Percentiles rank a stretch among this genome's conserved stretches.
These are phyloP conservation scores for Neria commutata DNA, from an alignment of 2,888 invertebrate genomes.

Conservation along the genomic window DNA sequence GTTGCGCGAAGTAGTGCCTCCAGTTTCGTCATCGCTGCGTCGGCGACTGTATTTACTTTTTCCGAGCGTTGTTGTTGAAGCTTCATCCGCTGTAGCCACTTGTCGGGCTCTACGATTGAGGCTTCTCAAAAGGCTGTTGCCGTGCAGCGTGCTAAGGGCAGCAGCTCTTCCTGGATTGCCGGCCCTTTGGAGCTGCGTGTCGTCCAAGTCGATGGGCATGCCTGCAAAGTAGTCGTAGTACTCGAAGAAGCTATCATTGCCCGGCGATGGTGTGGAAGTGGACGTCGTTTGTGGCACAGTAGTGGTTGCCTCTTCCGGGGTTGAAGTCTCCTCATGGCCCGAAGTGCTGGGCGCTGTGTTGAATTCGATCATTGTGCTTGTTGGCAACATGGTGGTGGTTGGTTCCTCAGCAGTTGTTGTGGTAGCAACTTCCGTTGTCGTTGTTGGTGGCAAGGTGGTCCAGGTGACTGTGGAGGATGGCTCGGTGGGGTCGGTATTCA, in stretches of 20 bases:
- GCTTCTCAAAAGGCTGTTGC: neutral
- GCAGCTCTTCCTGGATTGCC: slow-evolving; percentile 3
- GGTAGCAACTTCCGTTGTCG: slow-evolving; percentile 24
- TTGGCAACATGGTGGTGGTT: slow-evolving; percentile 9
- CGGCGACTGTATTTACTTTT: slow-evolving; percentile 38
- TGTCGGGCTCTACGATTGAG: neutral
- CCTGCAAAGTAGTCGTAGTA: slow-evolving; percentile 57
- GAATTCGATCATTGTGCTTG: slow-evolving; percentile 14
- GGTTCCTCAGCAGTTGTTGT: slow-evolving; percentile 9
- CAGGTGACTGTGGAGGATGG: slow-evolving; percentile 11
- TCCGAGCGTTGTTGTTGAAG: slow-evolving; percentile 15
- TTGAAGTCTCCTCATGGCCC: slow-evolving; percentile 12
- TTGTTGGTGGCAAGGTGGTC: slow-evolving; percentile 16
- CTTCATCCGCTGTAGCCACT: slow-evolving; percentile 12
- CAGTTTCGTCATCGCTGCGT: slow-evolving; percentile 5
- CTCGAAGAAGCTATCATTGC: slow-evolving; percentile 50
- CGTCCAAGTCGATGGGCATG: slow-evolving; percentile 30
- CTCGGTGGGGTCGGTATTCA: slow-evolving; percentile 26
- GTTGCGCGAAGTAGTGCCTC: neutral
- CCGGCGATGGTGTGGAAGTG: slow-evolving; percentile 39
- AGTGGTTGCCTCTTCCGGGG: neutral
- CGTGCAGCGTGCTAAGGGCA: neutral
- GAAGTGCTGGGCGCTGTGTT: slow-evolving; percentile 34
- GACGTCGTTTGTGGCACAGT: slow-evolving; percentile 31
- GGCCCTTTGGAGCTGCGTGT: slow-evolving; percentile 26